Evolutionary conservation across 2,113 vertebrate species (phyloP).

Genomic region (Myrmecophaga tridactyla): DNA sequence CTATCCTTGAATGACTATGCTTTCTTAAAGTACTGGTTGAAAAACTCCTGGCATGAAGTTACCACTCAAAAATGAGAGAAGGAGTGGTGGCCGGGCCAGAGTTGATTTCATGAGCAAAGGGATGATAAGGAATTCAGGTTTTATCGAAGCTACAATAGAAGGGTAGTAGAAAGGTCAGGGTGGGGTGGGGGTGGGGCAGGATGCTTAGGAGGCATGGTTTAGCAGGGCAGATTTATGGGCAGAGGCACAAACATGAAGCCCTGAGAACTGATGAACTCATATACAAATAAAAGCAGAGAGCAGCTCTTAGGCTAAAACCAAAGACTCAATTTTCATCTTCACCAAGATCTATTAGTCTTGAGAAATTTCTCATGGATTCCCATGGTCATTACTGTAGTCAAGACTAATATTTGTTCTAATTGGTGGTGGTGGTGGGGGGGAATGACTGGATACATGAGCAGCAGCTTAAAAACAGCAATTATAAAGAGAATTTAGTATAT

Average conservation of each 20-base stretch:
- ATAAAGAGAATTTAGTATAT: conserved; percentile 23
- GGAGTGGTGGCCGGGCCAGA: background rate
- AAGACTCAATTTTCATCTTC: conserved; percentile 16
- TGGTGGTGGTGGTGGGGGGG: background rate
- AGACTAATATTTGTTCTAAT: conserved; percentile 11
- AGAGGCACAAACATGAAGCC: background rate
- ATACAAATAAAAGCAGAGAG: background rate
- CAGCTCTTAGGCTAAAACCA: background rate
- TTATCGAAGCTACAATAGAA: background rate
- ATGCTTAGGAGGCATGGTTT: background rate
- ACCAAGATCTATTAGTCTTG: background rate
- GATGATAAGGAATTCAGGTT: background rate
- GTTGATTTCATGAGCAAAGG: background rate
- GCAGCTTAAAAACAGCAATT: background rate
- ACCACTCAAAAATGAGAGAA: background rate
- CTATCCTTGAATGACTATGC: background rate
- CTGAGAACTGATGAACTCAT: background rate
- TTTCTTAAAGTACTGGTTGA: conserved; percentile 6
- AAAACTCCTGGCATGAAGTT: background rate
- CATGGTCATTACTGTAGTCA: background rate
- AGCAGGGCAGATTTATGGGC: background rate
- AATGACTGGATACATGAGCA: background rate
- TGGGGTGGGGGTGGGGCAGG: too few relatives aligned
- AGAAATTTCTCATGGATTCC: background rate
- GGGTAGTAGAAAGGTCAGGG: background rate